These are phyloP conservation scores for Diarsia rubi DNA, from an alignment of 2,888 invertebrate genomes.

Conservation along the genomic window DNA sequence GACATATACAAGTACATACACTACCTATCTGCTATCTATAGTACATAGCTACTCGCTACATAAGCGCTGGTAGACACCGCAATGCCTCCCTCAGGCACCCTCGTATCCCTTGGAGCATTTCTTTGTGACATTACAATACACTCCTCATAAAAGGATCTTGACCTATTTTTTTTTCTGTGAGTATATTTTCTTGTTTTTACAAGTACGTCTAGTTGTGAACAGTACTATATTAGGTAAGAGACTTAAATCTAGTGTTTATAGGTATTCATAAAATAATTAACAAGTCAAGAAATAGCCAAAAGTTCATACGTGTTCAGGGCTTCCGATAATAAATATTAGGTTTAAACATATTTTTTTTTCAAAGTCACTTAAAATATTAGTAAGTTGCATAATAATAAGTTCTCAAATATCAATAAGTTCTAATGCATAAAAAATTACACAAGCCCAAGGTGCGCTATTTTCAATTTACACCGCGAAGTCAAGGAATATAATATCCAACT, in stretches of 20 bases:
- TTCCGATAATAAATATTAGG: not conserved
- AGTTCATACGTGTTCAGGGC: not conserved
- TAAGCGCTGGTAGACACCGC: slow-evolving; percentile 34
- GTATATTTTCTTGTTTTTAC: slow-evolving; percentile 14
- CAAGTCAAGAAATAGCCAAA: not conserved
- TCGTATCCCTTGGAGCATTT: slow-evolving; percentile 43
- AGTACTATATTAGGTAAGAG: too few species aligned
- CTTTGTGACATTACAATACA: slow-evolving; percentile 61
- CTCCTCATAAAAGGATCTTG: slow-evolving; percentile 50
- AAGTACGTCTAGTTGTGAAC: not conserved
- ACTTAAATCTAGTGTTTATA: too few species aligned
- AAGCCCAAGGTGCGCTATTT: not conserved
- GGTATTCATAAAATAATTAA: not conserved
- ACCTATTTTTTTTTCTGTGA: slow-evolving; percentile 41
- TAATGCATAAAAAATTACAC: not conserved
- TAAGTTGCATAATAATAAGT: too few species aligned
- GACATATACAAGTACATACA: not conserved
- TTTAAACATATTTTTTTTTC: too few species aligned
- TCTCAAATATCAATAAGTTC: too few species aligned
- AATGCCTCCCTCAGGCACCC: slow-evolving; percentile 32
- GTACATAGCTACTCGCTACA: slow-evolving; percentile 11
- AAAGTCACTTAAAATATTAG: too few species aligned
- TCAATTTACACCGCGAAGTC: too few species aligned
- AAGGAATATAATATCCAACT: too few species aligned
- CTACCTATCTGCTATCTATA: not conserved